phyloP scores from a whole-genome alignment of 2,888 invertebrate genomes.

The Papilio elwesi region DNA sequence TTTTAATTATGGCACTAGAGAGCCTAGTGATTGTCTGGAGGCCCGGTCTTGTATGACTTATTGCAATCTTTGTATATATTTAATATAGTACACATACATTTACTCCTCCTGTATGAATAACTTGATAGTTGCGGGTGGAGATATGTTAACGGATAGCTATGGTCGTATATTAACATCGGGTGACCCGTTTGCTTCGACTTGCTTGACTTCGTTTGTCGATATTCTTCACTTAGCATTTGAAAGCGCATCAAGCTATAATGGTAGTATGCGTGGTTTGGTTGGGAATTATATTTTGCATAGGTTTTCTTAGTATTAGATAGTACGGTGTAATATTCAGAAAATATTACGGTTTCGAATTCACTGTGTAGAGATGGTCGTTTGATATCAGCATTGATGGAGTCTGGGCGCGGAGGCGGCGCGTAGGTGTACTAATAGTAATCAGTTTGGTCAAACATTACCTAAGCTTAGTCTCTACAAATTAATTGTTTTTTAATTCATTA shows the following conservation, averaged over 20 bases:
- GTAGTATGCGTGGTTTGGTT: neutral
- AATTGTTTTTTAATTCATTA: neutral
- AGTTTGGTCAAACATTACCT: neutral
- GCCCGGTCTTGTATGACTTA: too few relatives aligned
- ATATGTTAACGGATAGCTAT: too few relatives aligned
- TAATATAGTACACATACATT: too few relatives aligned
- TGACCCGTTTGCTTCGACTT: neutral
- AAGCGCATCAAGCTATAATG: too few relatives aligned
- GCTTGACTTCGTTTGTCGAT: neutral
- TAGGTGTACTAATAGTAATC: neutral
- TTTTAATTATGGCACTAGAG: too few relatives aligned
- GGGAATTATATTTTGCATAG: neutral
- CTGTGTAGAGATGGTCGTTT: constrained; percentile 1
- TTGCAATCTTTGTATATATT: too few relatives aligned
- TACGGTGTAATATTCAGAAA: neutral
- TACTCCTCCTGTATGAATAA: too few relatives aligned
- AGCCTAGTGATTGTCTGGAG: too few relatives aligned
- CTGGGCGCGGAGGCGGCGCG: neutral
- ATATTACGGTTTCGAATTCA: neutral
- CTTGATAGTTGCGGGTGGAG: too few relatives aligned
- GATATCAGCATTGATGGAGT: neutral
- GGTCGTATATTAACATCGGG: neutral
- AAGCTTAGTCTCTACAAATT: neutral
- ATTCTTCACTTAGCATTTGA: neutral
- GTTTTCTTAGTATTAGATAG: neutral